Base-by-base conservation (phyloP, 1,140 invertebrate genomes). In the Aphaenogaster rudis region DNA sequence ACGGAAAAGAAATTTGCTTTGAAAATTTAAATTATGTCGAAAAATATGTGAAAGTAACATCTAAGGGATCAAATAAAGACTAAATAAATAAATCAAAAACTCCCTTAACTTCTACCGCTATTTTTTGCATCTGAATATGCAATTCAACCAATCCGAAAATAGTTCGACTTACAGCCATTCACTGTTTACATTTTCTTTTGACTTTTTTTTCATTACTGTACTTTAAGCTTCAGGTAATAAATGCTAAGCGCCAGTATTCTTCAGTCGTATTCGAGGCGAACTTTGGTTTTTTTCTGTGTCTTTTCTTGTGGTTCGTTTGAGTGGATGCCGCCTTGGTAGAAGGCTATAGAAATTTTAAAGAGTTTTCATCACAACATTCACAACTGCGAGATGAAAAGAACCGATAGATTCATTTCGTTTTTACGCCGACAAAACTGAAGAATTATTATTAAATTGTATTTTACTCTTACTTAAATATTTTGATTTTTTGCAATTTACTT, bases 371-470 rank as follows among this genome's bases (percentile, higher is more conserved):
- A 54, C 15, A 28, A 28, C 28, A 28, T 28, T 28, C 0, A 28
- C 28, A 33, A 6, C 4, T 76, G 11, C 8, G 3, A 42, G n/a
- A 59, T 42, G 7, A 76, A 59, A 39, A 42, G 9, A 28, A n/a
- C 13, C 13, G 17, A 39, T 57, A 2, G 52, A 11, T 57, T 57
- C 13, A 4, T 76, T 59, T 57, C 0, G 11, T 8, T 21, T 3
- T 52, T 39, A 15, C 0, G 36, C 13, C n/a, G 2, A 13, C 7
- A 6, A 36, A 39, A 57, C 11, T 36, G 2, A 76, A 28, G 3
- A 59, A 42, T 59, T 36, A 28, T 52, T 71, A 71, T 1, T 71
- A 21, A 69, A 50, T 52, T 9, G 48, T 48, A 69, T 69, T 69
- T 21, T 13, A 36, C 0, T 54, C 0, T 9, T 54, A 28, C 8